Evolutionary conservation across 1,140 invertebrate species (phyloP).

Genomic region (fruit fly (Drosophila melanogaster)): Release_6_plus_ISO1_MT NT_033777.3:12537501-12538000

Average conservation of each 20-base stretch:
- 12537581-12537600: constrained; percentile 16
- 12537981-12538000: constrained; percentile 28
- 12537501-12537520: constrained; percentile 27
- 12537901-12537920: constrained; percentile 14
- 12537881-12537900: constrained; percentile 51
- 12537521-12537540: constrained; percentile 30
- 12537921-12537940: constrained; percentile 43
- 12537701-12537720: neutral
- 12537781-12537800: constrained; percentile 76
- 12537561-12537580: constrained; percentile 50
- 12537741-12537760: constrained; percentile 72
- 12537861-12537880: constrained; percentile 21
- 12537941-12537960: constrained; percentile 34
- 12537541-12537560: constrained; percentile 14
- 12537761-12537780: constrained; percentile 79
- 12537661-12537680: constrained; percentile 39
- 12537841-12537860: constrained; percentile 55
- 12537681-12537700: constrained; percentile 7
- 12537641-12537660: constrained; percentile 66
- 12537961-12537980: constrained; percentile 33
- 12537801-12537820: constrained; percentile 70
- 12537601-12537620: neutral
- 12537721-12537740: constrained; percentile 48
- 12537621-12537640: constrained; percentile 41
- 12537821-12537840: constrained; percentile 70